phyloP scores from a whole-genome alignment of 2,888 invertebrate species.

The Dryobota labecula region DNA sequence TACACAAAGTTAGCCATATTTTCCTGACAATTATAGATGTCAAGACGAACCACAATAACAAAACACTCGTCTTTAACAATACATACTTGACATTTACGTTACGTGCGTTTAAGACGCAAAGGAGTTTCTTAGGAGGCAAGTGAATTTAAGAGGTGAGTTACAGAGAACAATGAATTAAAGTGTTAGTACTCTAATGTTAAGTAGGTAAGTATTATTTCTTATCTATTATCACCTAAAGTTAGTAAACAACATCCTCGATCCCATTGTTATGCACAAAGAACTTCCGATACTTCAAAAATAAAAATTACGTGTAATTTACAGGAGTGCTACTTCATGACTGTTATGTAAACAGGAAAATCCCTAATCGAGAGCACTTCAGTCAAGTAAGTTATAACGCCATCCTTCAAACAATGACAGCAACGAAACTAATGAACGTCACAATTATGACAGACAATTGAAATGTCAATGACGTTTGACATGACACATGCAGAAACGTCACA shows the following conservation, averaged over 20 bases:
- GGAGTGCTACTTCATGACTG: not conserved
- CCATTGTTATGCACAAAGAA: not conserved
- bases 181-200: not conserved
- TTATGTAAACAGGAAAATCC: conserved; percentile 36
- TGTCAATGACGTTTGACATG: conserved; percentile 11
- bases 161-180: conserved; percentile 23
- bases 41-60: conserved; percentile 13
- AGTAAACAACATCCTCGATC: conserved; percentile 27
- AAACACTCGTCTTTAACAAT: conserved; percentile 38
- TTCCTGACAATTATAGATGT: not conserved
- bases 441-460: conserved; percentile 21
- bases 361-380: conserved; percentile 6
- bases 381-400: not conserved
- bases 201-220: not conserved
- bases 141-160: conserved; percentile 24
- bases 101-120: not conserved
- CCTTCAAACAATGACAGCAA: conserved; percentile 4
- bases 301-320: not conserved
- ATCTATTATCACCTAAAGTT: not conserved
- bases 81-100: not conserved
- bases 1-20: not conserved
- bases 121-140: not conserved
- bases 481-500: conserved; percentile 19
- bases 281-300: conserved; percentile 39
- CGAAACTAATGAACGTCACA: conserved; percentile 34